Evolutionary conservation across 2,113 vertebrate genomes (phyloP).

Genomic region (Drymodes brunneopygia): DNA sequence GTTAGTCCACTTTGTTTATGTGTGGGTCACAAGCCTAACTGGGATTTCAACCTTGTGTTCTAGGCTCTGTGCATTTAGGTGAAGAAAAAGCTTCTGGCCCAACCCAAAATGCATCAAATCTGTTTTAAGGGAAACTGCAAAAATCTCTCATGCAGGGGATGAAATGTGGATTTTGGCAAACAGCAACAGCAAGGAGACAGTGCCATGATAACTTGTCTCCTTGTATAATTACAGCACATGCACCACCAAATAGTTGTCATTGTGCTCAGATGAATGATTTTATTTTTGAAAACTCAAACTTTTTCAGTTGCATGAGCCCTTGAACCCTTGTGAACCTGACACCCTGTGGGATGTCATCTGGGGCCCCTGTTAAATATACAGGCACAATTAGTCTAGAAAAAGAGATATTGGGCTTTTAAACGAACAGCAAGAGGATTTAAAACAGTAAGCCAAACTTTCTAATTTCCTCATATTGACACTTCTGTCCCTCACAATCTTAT

Average conservation of each 20-base stretch:
- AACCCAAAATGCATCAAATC: not conserved
- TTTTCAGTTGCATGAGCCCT: not conserved
- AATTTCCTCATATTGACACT: slow-evolving; percentile 81
- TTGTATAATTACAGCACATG: not conserved
- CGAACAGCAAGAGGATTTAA: slow-evolving; percentile 51
- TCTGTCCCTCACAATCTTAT: slow-evolving; percentile 77
- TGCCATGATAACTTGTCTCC: not conserved
- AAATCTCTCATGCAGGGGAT: not conserved
- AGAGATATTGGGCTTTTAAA: slow-evolving; percentile 17
- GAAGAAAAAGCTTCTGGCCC: not conserved
- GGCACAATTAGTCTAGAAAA: not conserved
- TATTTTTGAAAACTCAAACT: not conserved
- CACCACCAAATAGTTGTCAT: not conserved
- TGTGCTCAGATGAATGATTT: not conserved
- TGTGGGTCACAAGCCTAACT: not conserved
- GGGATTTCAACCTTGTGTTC: not conserved
- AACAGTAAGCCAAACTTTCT: slow-evolving; percentile 72
- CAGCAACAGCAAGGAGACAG: not conserved
- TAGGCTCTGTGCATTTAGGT: not conserved
- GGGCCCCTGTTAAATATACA: not conserved
- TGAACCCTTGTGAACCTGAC: not conserved
- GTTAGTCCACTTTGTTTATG: not conserved
- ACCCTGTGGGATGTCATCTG: not conserved
- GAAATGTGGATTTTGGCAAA: not conserved
- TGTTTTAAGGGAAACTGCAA: not conserved